phyloP scores from a whole-genome alignment of 2,888 invertebrate species.

The Noctua fimbriata region DNA sequence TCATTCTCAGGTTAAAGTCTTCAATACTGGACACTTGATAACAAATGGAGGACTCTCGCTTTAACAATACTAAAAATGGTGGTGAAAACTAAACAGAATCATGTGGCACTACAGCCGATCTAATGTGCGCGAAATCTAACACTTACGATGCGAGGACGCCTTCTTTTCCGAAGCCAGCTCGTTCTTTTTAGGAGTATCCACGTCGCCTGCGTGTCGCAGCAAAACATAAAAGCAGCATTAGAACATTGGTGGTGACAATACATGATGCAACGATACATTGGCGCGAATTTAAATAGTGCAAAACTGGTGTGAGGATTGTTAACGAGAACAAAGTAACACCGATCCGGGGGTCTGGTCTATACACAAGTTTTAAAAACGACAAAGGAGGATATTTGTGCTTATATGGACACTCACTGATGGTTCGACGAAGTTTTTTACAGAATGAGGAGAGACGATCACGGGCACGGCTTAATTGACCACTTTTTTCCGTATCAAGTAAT shows the following conservation, averaged over 20 bases:
- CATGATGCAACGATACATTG: conserved; percentile 69
- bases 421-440: conserved; percentile 88
- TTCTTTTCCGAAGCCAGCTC: conserved; percentile 89
- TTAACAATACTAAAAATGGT: conserved; percentile 62
- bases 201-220: conserved; percentile 88
- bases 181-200: conserved; percentile 89
- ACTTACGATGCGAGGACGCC: conserved; percentile 89
- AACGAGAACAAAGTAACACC: conserved; percentile 38
- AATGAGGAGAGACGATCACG: conserved; percentile 87
- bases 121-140: conserved; percentile 86
- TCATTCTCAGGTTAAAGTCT: conserved; percentile 20
- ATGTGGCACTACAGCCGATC: conserved; percentile 67
- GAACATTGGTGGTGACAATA: conserved; percentile 82
- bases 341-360: conserved; percentile 25
- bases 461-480: conserved; percentile 85
- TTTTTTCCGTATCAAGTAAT: conserved; percentile 85
- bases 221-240: conserved; percentile 90
- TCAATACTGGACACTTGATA: conserved; percentile 21
- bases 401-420: conserved; percentile 86
- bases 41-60: conserved; percentile 71
- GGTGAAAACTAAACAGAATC: conserved; percentile 60
- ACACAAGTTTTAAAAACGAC: conserved; percentile 44
- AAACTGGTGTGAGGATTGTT: conserved; percentile 45
- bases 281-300: conserved; percentile 51
- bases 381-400: conserved; percentile 43